Evolutionary conservation across 2,113 vertebrate genomes (phyloP), one percentile per base, ranked within the genome.

Genomic region (Turdus rufiventris): DNA sequence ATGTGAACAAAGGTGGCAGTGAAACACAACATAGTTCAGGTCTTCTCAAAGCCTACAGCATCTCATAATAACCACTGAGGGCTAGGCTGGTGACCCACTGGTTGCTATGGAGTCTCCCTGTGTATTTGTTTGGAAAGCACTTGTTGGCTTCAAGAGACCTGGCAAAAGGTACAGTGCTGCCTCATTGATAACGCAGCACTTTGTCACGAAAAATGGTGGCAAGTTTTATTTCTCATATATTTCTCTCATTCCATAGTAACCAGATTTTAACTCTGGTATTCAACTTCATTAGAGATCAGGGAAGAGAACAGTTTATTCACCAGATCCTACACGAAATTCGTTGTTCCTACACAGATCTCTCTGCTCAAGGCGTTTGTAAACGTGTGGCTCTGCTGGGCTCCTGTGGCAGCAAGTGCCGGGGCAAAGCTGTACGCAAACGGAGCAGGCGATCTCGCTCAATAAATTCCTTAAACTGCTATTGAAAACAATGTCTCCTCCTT

Each of bases 21-120:
- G 24, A 20, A 62, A 33, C 7, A 10, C 38, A 7, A 0, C 18
- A 1, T 1, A 3, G 6, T 2, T 21, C 42, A 6, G 36, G 20
- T 33, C 25, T 7, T 21, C 63, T 50, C 29, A 13, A 33, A 26
- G 33, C 23, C n/a, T 17, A 2, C 43, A 18, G 73, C 65, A 24
- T 4, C 51, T 12, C 8, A 0, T 9, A 31, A 20, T 4, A 4
- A 36, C 50, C 8, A 4, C 36, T 42, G 5, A 10, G 54, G 25
- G 24, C 6, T 9, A 50, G 25, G 34, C 66, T 42, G 13, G 16
- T 3, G 34, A 48, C 40, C 29, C 56, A 1, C 18, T 6, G 36
- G 76, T 20, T 40, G 47, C 67, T 24, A 6, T 14, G 10, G 8
- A 14, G 14, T 7, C 26, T 3, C 48, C 24, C 13, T 8, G 19